Evolutionary conservation across 1,140 invertebrate species (phyloP).

Genomic region (Pissodes strobi): DNA sequence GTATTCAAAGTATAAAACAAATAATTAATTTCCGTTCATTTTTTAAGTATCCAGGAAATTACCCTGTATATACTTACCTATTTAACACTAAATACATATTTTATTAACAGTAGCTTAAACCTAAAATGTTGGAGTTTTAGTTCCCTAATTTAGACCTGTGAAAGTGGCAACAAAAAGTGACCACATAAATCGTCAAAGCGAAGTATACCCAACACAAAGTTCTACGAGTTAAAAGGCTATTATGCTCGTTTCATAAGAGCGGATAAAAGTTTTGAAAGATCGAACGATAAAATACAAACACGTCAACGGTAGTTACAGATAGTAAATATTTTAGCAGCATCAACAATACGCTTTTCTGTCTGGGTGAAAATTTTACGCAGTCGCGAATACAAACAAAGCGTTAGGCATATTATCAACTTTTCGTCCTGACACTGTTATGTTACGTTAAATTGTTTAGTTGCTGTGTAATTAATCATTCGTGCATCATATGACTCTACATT

Average conservation of each 20-base stretch:
- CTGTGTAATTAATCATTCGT: background rate
- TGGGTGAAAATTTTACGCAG: slow-evolving; percentile 5
- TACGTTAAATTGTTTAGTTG: slow-evolving; percentile 4
- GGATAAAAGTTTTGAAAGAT: slow-evolving; percentile 8
- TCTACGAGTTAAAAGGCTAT: no score
- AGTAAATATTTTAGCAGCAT: slow-evolving; percentile 12
- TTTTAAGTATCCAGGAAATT: no score
- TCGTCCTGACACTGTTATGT: background rate
- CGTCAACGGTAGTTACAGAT: slow-evolving; percentile 1
- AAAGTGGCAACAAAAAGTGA: no score
- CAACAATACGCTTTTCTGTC: slow-evolving; percentile 1
- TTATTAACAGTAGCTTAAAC: no score
- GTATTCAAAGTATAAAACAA: no score
- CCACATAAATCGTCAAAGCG: no score
- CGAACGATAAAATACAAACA: slow-evolving; percentile 7
- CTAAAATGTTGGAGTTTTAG: no score
- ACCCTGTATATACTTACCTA: no score
- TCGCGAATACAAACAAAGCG: slow-evolving; percentile 6
- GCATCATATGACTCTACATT: background rate
- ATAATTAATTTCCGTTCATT: no score
- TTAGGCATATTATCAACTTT: background rate
- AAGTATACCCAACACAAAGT: no score
- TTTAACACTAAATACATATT: no score
- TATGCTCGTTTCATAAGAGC: background rate
- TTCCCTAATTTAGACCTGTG: no score